Percentiles rank a stretch among this genome's conserved stretches.
These are phyloP conservation scores for Tachysurus fulvidraco DNA, from an alignment of 2,113 vertebrate genomes.

Conservation along the genomic window DNA sequence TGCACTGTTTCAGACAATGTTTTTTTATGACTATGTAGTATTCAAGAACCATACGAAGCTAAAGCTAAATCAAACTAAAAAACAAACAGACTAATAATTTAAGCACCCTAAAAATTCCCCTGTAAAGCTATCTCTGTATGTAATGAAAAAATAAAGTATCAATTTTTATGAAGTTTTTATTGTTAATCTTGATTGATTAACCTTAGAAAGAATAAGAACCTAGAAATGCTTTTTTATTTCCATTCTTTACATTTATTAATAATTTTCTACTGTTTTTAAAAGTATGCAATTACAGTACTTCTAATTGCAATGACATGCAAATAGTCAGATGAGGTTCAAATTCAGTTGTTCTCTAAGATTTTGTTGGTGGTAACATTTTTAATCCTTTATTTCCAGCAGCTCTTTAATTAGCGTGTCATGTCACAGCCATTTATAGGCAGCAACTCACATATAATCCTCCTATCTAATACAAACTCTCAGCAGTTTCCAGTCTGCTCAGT, in stretches of 20 bases:
- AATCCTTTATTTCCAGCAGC: slow-evolving; percentile 5
- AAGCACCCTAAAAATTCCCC: neutral
- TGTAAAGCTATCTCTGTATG: slow-evolving; percentile 45
- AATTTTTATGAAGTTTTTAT: slow-evolving; percentile 63
- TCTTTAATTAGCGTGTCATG: neutral
- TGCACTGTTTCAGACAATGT: neutral
- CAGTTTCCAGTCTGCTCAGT: slow-evolving; percentile 51
- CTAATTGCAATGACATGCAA: neutral
- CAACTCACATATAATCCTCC: slow-evolving; percentile 59
- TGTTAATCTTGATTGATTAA: neutral
- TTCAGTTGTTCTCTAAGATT: neutral
- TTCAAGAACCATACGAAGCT: neutral
- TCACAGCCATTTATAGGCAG: slow-evolving; percentile 12
- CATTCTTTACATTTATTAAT: neutral
- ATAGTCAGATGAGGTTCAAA: neutral
- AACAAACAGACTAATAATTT: neutral
- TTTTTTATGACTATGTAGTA: neutral
- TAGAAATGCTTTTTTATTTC: neutral
- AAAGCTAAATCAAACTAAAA: neutral
- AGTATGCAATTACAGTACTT: neutral
- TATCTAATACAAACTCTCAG: slow-evolving; percentile 56
- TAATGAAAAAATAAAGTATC: slow-evolving; percentile 66
- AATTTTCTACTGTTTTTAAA: neutral
- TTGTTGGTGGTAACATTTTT: slow-evolving; percentile 2
- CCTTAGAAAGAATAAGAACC: neutral